Conservation (phyloP, 2,797 vertebrate genomes). For the Brachyalestes nurse region DNA sequence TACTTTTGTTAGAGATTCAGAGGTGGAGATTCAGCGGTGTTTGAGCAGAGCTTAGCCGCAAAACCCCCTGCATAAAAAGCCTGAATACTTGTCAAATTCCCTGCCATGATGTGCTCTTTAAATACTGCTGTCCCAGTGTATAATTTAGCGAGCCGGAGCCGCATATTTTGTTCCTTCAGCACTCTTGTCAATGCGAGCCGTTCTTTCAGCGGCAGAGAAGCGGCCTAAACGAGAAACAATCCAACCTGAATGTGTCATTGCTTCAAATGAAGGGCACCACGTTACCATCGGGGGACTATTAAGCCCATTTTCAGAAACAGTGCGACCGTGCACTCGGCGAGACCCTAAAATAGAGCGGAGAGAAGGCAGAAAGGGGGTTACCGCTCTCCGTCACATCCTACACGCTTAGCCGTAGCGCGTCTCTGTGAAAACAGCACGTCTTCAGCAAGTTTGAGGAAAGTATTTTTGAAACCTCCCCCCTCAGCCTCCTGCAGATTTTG, state of each 20-base stretch:
- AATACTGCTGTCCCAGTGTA: constrained; percentile 41
- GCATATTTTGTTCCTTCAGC: constrained; percentile 56
- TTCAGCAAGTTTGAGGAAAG: background rate
- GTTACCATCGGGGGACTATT: constrained; percentile 80
- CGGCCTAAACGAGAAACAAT: constrained; percentile 68
- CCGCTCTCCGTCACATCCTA: background rate
- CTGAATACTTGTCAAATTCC: constrained; percentile 31
- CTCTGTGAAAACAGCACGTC: background rate
- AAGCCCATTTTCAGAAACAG: constrained; percentile 84
- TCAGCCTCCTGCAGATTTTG: background rate
- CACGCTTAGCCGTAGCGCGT: background rate
- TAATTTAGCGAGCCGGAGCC: constrained; percentile 45
- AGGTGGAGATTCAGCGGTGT: background rate
- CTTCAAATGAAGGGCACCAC: constrained; percentile 81
- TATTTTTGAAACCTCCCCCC: background rate
- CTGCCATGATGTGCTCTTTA: constrained; percentile 44
- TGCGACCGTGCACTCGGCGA: constrained; percentile 71
- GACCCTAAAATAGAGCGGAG: constrained; percentile 75
- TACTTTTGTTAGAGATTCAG: background rate
- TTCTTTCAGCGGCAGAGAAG: constrained; percentile 55
- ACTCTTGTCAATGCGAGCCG: constrained; percentile 67
- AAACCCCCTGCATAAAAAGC: background rate
- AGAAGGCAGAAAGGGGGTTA: constrained; percentile 8
- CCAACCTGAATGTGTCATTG: constrained; percentile 85
- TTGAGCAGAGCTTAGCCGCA: constrained; percentile 13